phyloP scores from a whole-genome alignment of 2,113 vertebrate genomes.

The Zosterops hypoxanthus region DNA sequence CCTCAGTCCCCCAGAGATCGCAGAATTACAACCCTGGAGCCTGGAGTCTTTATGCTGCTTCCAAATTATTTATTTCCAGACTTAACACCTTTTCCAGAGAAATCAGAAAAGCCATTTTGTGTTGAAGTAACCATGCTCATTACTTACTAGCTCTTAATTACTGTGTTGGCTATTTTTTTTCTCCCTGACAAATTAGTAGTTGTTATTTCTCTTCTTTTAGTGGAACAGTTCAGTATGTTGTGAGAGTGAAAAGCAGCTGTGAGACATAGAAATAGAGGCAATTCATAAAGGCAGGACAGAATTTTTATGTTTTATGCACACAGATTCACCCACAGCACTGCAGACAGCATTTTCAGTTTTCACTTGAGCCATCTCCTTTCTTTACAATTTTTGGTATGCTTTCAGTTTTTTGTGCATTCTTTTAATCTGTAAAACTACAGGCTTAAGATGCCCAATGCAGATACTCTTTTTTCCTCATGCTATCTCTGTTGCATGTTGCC shows the following conservation, averaged over 20 bases:
- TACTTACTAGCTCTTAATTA: neutral
- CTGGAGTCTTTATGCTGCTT: neutral
- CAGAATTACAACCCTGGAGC: neutral
- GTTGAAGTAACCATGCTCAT: neutral
- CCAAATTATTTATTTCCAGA: neutral
- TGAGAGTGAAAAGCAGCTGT: neutral
- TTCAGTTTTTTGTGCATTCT: neutral
- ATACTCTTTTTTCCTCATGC: neutral
- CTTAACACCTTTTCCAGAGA: neutral
- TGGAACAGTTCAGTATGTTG: neutral
- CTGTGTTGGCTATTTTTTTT: neutral
- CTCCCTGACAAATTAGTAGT: neutral
- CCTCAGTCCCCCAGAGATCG: rapidly evolving
- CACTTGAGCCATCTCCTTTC: neutral
- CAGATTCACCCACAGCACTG: neutral
- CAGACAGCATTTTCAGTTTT: neutral
- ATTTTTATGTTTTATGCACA: neutral
- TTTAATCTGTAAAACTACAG: neutral
- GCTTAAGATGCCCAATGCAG: neutral
- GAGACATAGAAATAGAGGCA: neutral
- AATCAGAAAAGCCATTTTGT: neutral
- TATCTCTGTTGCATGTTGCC: neutral
- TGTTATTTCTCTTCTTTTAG: neutral
- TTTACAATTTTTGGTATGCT: neutral
- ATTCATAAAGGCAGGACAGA: neutral